Conservation (phyloP, 2,888 invertebrate genomes). For the Cremastinae sp. region DNA sequence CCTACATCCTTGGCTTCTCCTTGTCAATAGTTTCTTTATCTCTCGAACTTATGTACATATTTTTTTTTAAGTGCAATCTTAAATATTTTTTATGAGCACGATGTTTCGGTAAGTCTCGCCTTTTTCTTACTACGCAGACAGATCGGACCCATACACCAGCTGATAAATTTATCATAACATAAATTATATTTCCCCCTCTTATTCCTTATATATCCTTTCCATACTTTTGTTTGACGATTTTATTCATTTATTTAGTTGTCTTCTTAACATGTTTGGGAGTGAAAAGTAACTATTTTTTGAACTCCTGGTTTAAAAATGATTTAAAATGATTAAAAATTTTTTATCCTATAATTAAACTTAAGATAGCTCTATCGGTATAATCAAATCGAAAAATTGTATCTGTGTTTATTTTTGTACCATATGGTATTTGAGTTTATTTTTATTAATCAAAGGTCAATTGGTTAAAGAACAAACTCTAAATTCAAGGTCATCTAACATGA, state of each 20-base stretch:
- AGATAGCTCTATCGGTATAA: neutral
- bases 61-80: slow-evolving; percentile 34
- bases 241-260: slow-evolving; percentile 30
- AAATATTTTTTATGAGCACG: slow-evolving; percentile 53
- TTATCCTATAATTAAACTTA: neutral
- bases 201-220: slow-evolving; percentile 1
- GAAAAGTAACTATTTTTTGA: slow-evolving; percentile 43
- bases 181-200: slow-evolving; percentile 42
- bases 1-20: slow-evolving; percentile 1
- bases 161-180: slow-evolving; percentile 65
- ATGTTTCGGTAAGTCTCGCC: slow-evolving; percentile 59
- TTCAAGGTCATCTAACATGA: too few species aligned
- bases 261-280: slow-evolving; percentile 42
- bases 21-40: neutral
- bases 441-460: too few species aligned
- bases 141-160: slow-evolving; percentile 80
- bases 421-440: too few species aligned
- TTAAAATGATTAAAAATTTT: slow-evolving; percentile 9
- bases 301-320: slow-evolving; percentile 21
- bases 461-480: too few species aligned
- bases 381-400: too few species aligned
- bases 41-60: slow-evolving; percentile 15
- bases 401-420: too few species aligned
- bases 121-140: slow-evolving; percentile 69
- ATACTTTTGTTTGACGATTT: neutral